phyloP scores from a whole-genome alignment of 2,113 vertebrate genomes.

The Pachycephala philippinensis region DNA sequence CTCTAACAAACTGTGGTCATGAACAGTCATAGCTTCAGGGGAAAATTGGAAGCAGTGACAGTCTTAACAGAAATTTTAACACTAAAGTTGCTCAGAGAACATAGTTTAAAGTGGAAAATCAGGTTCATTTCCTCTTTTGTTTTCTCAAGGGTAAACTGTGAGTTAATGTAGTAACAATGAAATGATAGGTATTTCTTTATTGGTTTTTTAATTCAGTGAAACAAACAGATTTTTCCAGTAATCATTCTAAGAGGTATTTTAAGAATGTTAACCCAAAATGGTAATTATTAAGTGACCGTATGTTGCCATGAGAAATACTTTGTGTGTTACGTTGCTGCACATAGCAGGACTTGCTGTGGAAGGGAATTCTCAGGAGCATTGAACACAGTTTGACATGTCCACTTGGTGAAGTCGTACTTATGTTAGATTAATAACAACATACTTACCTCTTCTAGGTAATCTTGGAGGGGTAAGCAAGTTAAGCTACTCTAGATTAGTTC shows the following conservation, averaged over 20 bases:
- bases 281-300: not conserved
- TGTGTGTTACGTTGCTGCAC: not conserved
- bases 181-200: not conserved
- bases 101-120: conserved; percentile 22
- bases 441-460: not conserved
- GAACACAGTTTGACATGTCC: not conserved
- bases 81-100: conserved; percentile 6
- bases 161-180: not conserved
- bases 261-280: not conserved
- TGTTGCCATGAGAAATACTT: not conserved
- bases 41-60: conserved; percentile 13
- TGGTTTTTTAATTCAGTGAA: not conserved
- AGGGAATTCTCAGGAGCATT: not conserved
- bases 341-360: not conserved
- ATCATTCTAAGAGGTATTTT: conserved; percentile 1
- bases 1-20: conserved; percentile 1
- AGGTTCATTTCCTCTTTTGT: not conserved
- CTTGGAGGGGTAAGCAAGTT: not conserved
- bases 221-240: not conserved
- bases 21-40: not conserved
- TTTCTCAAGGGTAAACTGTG: not conserved
- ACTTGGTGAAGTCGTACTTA: not conserved
- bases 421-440: not conserved
- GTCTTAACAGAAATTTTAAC: conserved; percentile 33
- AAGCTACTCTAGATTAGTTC: not conserved